Conservation (phyloP, 2,888 invertebrate species). For the Crematogaster levior region DNA sequence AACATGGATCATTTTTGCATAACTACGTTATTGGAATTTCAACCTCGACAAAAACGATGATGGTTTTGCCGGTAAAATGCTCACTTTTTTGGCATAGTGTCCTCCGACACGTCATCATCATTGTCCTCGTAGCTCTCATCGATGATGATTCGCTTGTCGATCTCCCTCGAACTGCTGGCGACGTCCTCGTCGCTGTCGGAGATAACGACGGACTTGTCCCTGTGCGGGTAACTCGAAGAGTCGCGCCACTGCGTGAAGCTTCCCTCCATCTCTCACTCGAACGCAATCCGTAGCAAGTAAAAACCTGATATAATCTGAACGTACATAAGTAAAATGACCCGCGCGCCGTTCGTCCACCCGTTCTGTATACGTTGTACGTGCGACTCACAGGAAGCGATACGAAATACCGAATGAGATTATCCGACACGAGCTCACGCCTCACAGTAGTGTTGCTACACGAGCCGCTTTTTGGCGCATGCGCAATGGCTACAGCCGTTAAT, state of each 20-base stretch:
- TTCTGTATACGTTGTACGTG: too few species aligned
- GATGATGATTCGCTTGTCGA: not conserved
- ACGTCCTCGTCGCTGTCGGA: conserved; percentile 66
- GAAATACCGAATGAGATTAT: too few species aligned
- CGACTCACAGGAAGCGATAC: too few species aligned
- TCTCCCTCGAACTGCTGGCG: not conserved
- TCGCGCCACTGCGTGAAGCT: conserved; percentile 50
- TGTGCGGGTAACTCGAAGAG: not conserved
- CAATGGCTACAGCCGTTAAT: too few species aligned
- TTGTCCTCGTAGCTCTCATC: conserved; percentile 54
- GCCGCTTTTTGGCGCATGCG: too few species aligned
- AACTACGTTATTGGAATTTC: not conserved
- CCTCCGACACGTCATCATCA: not conserved
- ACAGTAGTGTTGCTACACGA: too few species aligned
- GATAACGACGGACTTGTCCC: conserved; percentile 53
- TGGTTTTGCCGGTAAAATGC: not conserved
- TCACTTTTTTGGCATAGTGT: conserved; percentile 29
- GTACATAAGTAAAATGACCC: too few species aligned
- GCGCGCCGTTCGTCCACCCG: too few species aligned
- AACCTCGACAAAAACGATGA: not conserved
- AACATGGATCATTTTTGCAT: too few species aligned
- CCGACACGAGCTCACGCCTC: too few species aligned
- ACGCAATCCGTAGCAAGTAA: not conserved
- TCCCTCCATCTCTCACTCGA: conserved; percentile 35
- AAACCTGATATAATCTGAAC: too few species aligned